A percentile compares a stretch with the other conserved stretches of the same genome.
phyloP scores from a whole-genome alignment of 2,113 vertebrate genomes.

The Datnioides undecimradiatus region DNA sequence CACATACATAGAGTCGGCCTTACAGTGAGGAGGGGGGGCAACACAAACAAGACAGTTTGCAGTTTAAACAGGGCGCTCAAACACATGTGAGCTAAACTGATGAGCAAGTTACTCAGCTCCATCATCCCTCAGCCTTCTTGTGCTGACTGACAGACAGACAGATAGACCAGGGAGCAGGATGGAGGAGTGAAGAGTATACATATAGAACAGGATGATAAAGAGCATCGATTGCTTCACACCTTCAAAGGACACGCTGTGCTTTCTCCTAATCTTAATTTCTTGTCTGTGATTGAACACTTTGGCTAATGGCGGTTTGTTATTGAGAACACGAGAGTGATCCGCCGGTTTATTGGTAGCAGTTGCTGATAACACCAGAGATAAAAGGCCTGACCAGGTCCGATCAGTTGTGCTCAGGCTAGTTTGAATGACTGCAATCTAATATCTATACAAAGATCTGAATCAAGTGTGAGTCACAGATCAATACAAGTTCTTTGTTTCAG shows the following conservation, averaged over 20 bases:
- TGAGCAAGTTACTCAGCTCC: conserved; percentile 31
- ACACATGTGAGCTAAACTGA: conserved; percentile 25
- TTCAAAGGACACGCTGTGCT: background rate
- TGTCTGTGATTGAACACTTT: background rate
- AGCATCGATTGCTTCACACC: background rate
- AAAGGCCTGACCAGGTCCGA: background rate
- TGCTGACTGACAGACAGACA: conserved; percentile 1
- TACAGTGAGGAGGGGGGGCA: background rate
- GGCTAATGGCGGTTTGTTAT: background rate
- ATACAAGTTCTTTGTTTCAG: too few species aligned
- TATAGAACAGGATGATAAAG: conserved; percentile 3
- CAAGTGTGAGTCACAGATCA: background rate
- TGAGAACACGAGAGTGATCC: background rate
- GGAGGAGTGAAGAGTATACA: background rate
- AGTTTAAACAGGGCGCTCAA: conserved; percentile 40
- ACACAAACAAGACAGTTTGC: conserved; percentile 25
- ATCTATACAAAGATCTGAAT: background rate
- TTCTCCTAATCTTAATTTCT: background rate
- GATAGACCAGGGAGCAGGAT: background rate
- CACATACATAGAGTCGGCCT: conserved; percentile 20
- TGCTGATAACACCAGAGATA: background rate
- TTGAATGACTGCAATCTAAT: background rate
- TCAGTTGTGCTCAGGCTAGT: background rate
- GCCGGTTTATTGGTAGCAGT: background rate
- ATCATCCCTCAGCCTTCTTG: background rate